Percentiles rank a stretch among this genome's conserved stretches.
Evolutionary conservation across 2,888 invertebrate genomes (phyloP).

Genomic region (Acholoe squamosa): DNA sequence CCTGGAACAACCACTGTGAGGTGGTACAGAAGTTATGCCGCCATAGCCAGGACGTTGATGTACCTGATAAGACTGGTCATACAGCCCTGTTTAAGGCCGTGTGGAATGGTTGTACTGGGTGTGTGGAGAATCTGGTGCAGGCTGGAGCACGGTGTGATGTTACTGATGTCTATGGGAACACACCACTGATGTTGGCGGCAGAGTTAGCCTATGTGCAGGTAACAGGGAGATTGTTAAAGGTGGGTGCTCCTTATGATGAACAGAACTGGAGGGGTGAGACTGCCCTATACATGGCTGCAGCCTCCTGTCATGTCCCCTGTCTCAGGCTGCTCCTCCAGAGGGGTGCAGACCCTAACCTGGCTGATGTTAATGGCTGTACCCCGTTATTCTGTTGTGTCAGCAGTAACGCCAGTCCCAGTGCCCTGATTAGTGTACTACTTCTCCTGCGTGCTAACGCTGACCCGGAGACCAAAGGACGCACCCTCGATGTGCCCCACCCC

Average conservation of each 20-base stretch:
- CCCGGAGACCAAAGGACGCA: constrained; percentile 56
- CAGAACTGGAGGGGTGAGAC: constrained; percentile 74
- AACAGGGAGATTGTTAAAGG: constrained; percentile 72
- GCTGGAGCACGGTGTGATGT: constrained; percentile 50
- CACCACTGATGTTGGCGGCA: constrained; percentile 55
- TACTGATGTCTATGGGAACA: constrained; percentile 52
- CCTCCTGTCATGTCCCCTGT: constrained; percentile 74
- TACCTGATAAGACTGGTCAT: constrained; percentile 59
- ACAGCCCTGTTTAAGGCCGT: constrained; percentile 65
- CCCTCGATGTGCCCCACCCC: constrained; percentile 15
- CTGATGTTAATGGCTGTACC: constrained; percentile 70
- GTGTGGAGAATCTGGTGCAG: constrained; percentile 39
- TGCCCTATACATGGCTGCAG: constrained; percentile 79
- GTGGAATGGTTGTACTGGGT: constrained; percentile 62
- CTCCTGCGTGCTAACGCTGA: constrained; percentile 34
- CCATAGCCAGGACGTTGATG: constrained; percentile 51
- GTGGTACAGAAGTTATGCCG: constrained; percentile 52
- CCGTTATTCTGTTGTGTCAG: constrained; percentile 58
- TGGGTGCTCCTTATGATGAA: constrained; percentile 14
- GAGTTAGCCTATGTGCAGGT: constrained; percentile 94
- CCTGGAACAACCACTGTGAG: constrained; percentile 65
- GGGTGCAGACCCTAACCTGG: constrained; percentile 79
- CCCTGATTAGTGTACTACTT: constrained; percentile 21
- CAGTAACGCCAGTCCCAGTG: constrained; percentile 48
- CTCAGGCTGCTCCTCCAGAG: constrained; percentile 75